These are phyloP conservation scores for Antennarius maculatus DNA, from an alignment of 2,797 vertebrate species.

Conservation along the genomic window DNA sequence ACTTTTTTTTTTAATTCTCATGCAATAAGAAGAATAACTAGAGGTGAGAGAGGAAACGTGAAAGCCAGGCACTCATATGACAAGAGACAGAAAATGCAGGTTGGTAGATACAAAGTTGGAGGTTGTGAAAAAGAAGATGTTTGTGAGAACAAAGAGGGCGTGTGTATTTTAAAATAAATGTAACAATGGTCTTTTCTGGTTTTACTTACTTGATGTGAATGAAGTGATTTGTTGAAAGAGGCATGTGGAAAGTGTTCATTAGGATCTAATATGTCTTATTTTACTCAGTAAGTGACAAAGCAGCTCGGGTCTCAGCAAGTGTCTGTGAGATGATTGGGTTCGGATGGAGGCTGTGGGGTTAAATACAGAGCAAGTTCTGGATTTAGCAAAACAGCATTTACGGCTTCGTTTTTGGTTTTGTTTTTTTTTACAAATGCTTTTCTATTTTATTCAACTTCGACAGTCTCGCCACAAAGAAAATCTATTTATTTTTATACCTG, in stretches of 20 bases:
- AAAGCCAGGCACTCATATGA: slow-evolving; percentile 60
- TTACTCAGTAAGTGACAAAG: slow-evolving; percentile 34
- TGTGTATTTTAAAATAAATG: slow-evolving; percentile 15
- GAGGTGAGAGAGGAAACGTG: slow-evolving; percentile 32
- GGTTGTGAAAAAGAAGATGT: slow-evolving; percentile 47
- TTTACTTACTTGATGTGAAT: slow-evolving; percentile 66
- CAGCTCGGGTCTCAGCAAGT: slow-evolving; percentile 38
- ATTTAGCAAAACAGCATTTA: slow-evolving; percentile 28
- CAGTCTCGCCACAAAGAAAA: slow-evolving; percentile 45
- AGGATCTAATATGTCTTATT: slow-evolving; percentile 58
- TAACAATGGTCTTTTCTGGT: slow-evolving; percentile 55
- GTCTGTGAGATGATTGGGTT: slow-evolving; percentile 21
- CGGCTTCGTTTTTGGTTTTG: slow-evolving; percentile 14
- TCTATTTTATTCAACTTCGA: slow-evolving; percentile 18
- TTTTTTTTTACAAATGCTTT: slow-evolving; percentile 38
- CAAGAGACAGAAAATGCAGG: slow-evolving; percentile 55
- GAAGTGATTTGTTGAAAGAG: slow-evolving; percentile 62
- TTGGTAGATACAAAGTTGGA: slow-evolving; percentile 41
- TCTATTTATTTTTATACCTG: slow-evolving; percentile 69
- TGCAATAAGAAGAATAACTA: slow-evolving; percentile 29
- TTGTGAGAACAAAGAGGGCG: slow-evolving; percentile 43
- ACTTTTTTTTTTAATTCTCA: slow-evolving; percentile 31
- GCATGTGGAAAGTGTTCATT: slow-evolving; percentile 66
- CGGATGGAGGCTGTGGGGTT: slow-evolving; percentile 19
- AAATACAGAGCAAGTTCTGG: slow-evolving; percentile 14